Evolutionary conservation across 2,888 invertebrate species (phyloP), one percentile per base, ranked within the genome.

Genomic region (Drosophila flavopinicola): DNA sequence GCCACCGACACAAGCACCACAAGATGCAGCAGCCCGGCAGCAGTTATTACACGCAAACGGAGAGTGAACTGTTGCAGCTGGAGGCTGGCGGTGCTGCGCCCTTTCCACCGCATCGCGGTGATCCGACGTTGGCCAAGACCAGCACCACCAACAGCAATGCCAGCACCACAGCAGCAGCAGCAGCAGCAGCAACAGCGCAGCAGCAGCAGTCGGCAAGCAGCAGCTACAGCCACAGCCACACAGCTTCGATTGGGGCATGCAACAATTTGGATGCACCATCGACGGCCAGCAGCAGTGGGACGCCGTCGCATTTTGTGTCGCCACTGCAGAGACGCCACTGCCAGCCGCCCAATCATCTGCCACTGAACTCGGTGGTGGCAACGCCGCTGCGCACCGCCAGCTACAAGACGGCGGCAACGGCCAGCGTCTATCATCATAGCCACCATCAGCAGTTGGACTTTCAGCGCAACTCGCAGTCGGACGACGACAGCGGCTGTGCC

Each of bases 401-500:
- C 80, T 90, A 89, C 63, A 91, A 90, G 66, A 85, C 88, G 15
- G 87, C 85, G 4, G 60, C 88, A 3, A 66, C 80, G n/a, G 77
- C 85, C 44, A 83, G 87, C 20, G 75, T 75, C 49, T 79, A 73
- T 37, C 77, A 83, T 49, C 90, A 90, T 53, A 90, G 88, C 66
- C 90, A 90, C 59, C 91, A 92, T 64, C 90, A 90, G 60, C 91
- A 92, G 47, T 88, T 92, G 67, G 95, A 96, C 88, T 95, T 95
- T 56, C 96, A 96, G 88, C 92, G 96, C 66, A 96, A 96, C 88
- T 96, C 97, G 44, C 97, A 98, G 90, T 97, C 97, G 68, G 99
- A 99, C 90, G 98, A 99, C 90, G 99, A 99, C 92, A 97, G 97
- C 52, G 99, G 99, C 7, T 99, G 99, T 91, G 98, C 98, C 17